Conservation (phyloP, 2,888 invertebrate species). For the Idaea aversata region DNA sequence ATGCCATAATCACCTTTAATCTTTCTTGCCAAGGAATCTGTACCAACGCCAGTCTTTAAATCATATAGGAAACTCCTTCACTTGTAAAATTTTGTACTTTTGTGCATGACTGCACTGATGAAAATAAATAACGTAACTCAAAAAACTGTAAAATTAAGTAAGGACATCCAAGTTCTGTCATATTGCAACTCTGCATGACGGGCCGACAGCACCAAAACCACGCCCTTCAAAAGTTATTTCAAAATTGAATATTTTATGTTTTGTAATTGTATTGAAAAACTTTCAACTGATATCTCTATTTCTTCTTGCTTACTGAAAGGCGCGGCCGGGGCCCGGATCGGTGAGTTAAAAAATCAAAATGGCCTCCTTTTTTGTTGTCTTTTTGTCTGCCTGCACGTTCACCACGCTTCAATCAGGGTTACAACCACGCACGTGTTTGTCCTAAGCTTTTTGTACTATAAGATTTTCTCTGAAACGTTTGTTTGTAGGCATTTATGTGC, state of each 20-base stretch:
- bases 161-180: background rate
- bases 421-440: slow-evolving; percentile 38
- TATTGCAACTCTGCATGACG: background rate
- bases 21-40: too few relatives aligned
- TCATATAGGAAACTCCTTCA: too few relatives aligned
- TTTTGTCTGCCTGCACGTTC: slow-evolving; percentile 44
- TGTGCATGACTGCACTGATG: background rate
- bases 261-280: background rate
- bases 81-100: too few relatives aligned
- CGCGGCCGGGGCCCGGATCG: slow-evolving; percentile 84
- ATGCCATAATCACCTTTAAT: too few relatives aligned
- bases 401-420: slow-evolving; percentile 58
- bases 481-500: slow-evolving; percentile 65
- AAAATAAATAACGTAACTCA: background rate
- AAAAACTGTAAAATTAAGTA: background rate
- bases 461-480: slow-evolving; percentile 25
- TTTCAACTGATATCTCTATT: slow-evolving; percentile 45
- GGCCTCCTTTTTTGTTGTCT: slow-evolving; percentile 45
- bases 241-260: slow-evolving; percentile 13
- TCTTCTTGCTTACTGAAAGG: slow-evolving; percentile 69
- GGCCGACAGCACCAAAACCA: background rate
- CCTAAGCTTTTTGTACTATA: slow-evolving; percentile 14
- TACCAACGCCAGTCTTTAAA: too few relatives aligned
- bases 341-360: slow-evolving; percentile 73
- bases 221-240: background rate